Percentiles rank a stretch among this genome's conserved stretches.
These are phyloP conservation scores for Zosterops japonicus DNA, from an alignment of 2,113 vertebrate genomes.

Conservation along the genomic window DNA sequence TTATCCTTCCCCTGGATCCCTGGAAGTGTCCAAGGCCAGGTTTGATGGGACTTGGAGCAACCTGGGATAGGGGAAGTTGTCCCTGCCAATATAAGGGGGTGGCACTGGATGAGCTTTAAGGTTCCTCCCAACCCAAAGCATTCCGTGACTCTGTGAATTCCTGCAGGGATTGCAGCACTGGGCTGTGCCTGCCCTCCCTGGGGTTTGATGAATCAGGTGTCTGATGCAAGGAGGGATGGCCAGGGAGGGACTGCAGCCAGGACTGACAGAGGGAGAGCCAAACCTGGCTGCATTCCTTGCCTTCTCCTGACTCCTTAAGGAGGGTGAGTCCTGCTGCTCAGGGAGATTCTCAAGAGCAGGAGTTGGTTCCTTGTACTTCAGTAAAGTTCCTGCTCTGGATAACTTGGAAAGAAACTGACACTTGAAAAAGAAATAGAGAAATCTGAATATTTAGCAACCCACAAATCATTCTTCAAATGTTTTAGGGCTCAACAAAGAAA, in stretches of 20 bases:
- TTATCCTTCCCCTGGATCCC: not conserved
- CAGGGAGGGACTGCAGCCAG: not conserved
- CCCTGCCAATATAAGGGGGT: not conserved
- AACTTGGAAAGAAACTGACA: not conserved
- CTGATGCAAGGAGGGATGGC: not conserved
- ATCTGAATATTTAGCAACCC: not conserved
- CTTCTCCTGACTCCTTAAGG: not conserved
- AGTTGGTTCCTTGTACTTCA: not conserved
- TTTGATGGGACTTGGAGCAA: fast-evolving
- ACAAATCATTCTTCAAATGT: not conserved
- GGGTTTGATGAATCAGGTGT: not conserved
- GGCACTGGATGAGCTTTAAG: not conserved
- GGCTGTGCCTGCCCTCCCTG: not conserved
- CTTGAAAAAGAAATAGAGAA: not conserved
- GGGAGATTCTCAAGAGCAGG: not conserved
- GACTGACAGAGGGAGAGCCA: not conserved
- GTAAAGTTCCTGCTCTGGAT: not conserved
- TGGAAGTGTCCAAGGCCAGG: not conserved
- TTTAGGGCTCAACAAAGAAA: not conserved
- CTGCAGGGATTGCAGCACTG: not conserved
- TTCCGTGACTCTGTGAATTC: not conserved
- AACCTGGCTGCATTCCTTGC: not conserved
- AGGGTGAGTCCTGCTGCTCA: not conserved
- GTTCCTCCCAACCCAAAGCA: not conserved
- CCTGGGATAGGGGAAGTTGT: not conserved